Evolutionary conservation across 2,797 vertebrate genomes (phyloP), one percentile per base, ranked within the genome.

Genomic region (Clamator glandarius): DNA sequence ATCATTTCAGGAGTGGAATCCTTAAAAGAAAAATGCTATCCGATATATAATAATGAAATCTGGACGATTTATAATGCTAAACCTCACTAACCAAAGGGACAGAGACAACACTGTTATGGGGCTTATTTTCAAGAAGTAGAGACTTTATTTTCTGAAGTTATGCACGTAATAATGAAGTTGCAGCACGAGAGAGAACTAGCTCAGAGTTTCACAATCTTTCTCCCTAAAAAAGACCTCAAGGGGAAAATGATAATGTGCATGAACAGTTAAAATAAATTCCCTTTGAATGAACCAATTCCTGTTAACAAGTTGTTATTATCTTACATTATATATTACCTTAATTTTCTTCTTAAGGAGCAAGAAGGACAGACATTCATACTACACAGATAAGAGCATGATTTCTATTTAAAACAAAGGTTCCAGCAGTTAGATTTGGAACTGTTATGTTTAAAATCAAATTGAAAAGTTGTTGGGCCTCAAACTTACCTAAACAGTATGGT

Each of bases 381-480:
- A 50, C 67, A 77, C 67, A 95, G 87, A 94, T 84, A 93, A 87
- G 62, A 84, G 15, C 5, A 9, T 67, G 59, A 90, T 90, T 96
- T 94, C 64, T 77, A 93, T 59, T 21, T 51, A 87, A 96, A 96
- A 81, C 82, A 90, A 93, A 92, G 44, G 85, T 79, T 73, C 57
- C 76, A 93, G 73, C 33, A 81, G 74, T 67, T 88, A 36, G 26
- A 25, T 92, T 92, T 86, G 75, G 48, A 85, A 87, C 81, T 76
- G 41, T 72, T 89, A 90, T 94, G 58, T 91, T 96, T 84, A 84
- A 95, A 93, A 89, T 80, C 64, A 92, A 92, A 92, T 89, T 73
- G 59, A 25, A 69, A 89, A 55, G 15, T 87, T 64, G 1, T 0
- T 20, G 66, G 87, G 82, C 89, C 84, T 91, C 90, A 80, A 81